Base-by-base conservation (phyloP, 2,888 invertebrate genomes). In the Syrphus vitripennis region DNA sequence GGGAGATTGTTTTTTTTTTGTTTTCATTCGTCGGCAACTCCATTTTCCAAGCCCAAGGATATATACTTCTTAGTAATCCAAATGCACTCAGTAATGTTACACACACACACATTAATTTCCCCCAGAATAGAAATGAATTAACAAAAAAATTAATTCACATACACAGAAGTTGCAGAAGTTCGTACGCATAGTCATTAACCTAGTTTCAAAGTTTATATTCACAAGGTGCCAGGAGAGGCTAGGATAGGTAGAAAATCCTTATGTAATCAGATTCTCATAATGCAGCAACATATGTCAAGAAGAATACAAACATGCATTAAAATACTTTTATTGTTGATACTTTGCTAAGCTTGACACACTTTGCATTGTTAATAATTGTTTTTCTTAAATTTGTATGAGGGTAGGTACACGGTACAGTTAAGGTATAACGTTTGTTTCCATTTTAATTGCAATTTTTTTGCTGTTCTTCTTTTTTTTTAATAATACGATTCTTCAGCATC, bases 181-280 rank as follows among this genome's bases (percentile, higher is more conserved):
- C 65, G 29, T 78, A 74, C 78, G 78, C 74, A 78, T 55, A 78
- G 55, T 83, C 83, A 78, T 83, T 83, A 78, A 83, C 83, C 72
- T 42, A 83, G 53, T 74, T 72, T 57, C 45, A 24, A 42, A 26
- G 4, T 21, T 45, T 53, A 50, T 42, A 67, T 67, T 48, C 31
- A 65, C 45, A 34, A 34, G 37, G 24, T 63, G 26, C 9, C n/a
- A n/a, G n/a, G n/a, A n/a, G n/a, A 21, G 26, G 24, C 2, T 24
- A 48, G 24, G 48, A 12, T 24, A 48, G 9, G n/a, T n/a, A 40
- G 2, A n/a, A 0, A 24, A 5, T 14, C 37, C 59, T 67, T 50
- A 67, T 50, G 67, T 67, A 67, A 67, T 67, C 67, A 69, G 14
- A 48, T 50, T 42, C 34, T 37, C 50, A 55, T 37, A 40, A 40